Evolutionary conservation across 2,888 invertebrate species (phyloP), one percentile per base, ranked within the genome.

Genomic region (Hybos culiciformis): DNA sequence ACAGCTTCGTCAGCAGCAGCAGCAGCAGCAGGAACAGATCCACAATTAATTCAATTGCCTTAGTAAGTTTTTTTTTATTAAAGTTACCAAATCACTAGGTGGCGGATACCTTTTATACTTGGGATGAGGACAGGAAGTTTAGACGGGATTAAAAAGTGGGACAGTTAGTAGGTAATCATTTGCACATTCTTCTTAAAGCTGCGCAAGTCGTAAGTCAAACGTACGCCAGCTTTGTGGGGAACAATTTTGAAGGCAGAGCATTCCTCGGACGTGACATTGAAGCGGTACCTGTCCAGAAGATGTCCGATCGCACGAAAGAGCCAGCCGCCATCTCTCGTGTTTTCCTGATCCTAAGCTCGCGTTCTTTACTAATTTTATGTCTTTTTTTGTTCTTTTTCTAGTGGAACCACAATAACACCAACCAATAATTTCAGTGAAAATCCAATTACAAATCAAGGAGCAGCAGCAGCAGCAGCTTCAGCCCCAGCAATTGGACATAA

Each of bases 361-460:
- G 8, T 36, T 46, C 3, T 46, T 44, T 39, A 51, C 53, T 3
- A 49, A 53, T 4, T 45, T 62, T 11, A 60, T 63, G n/a, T n/a
- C n/a, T n/a, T n/a, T n/a, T n/a, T n/a, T n/a, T n/a, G n/a, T n/a
- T 34, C 61, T 50, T 44, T 63, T 12, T 64, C 63, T 5, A 61
- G 59, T 5, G 64, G 64, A 2, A 65, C 64, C 21, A 65, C 64
- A 11, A 63, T 64, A 24, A 65, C 65, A 3, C 61, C 64, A 29
- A 48, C 62, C n/a, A n/a, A n/a, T n/a, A n/a, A n/a, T n/a, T n/a
- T n/a, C n/a, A n/a, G n/a, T n/a, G n/a, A 11, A 56, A 52, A 19
- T 43, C 50, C 0, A 50, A 50, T 36, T 44, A 48, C 8, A 45
- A 50, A 12, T 18, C 50, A 23, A 50, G 48, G 5, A 46, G 47